Evolutionary conservation across 2,113 vertebrate species (phyloP).

Genomic region (Cathartes aura): DNA sequence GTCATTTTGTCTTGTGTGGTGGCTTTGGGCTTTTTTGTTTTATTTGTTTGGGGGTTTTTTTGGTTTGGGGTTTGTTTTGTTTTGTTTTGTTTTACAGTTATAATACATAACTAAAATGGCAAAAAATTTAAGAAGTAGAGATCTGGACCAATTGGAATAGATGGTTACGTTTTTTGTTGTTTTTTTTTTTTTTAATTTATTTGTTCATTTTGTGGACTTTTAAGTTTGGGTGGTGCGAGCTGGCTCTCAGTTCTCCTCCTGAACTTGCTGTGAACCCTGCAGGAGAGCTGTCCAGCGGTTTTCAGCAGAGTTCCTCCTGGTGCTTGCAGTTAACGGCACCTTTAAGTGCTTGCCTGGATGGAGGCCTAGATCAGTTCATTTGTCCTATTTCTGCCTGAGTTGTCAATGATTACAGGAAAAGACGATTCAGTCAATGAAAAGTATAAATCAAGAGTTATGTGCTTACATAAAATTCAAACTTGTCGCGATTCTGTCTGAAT

Average conservation of each 20-base stretch:
- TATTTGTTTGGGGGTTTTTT: neutral
- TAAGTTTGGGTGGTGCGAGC: neutral
- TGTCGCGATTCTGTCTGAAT: neutral
- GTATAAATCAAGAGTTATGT: neutral
- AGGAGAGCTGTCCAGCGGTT: accelerated
- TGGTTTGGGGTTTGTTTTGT: neutral
- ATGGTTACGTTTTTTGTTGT: neutral
- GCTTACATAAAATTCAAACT: neutral
- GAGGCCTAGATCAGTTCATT: neutral
- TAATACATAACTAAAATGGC: neutral
- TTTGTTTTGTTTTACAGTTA: neutral
- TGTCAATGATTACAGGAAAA: neutral
- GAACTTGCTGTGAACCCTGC: neutral
- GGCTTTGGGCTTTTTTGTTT: neutral
- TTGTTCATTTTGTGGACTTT: neutral
- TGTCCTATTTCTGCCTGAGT: neutral
- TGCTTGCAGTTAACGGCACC: neutral
- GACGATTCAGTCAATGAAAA: accelerated
- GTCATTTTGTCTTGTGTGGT: neutral
- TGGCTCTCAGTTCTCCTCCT: neutral
- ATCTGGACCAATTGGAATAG: neutral
- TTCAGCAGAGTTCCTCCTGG: neutral
- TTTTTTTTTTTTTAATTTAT: neutral
- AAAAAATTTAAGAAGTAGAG: neutral
- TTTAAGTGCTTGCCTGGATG: neutral